Conservation (phyloP, 2,797 vertebrate genomes). For the Ctenopoma kingsleyae region DNA sequence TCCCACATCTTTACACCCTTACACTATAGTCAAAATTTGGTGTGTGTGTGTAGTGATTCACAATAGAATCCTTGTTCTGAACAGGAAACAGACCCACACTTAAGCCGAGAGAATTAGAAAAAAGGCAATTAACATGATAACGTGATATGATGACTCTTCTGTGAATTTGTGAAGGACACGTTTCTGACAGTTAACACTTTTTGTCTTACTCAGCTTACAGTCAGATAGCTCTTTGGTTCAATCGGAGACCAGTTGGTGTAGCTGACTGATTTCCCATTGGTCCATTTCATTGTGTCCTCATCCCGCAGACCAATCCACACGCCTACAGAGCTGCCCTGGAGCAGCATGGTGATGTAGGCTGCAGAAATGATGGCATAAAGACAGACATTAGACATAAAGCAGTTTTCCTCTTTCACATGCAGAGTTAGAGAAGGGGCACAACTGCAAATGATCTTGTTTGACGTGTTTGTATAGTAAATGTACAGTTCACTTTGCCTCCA, state of each 20-base stretch:
- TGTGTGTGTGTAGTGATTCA: not conserved
- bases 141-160: no score
- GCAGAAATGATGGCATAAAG: constrained; percentile 42
- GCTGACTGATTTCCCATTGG: constrained; percentile 81
- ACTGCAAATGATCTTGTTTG: not conserved
- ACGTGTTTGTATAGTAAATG: not conserved
- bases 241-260: constrained; percentile 94
- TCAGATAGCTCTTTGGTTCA: constrained; percentile 76
- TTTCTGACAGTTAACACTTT: not conserved
- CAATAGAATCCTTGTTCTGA: not conserved
- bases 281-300: constrained; percentile 86
- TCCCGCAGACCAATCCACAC: constrained; percentile 92
- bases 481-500: constrained; percentile 53
- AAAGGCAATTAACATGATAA: not conserved
- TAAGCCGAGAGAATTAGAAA: not conserved
- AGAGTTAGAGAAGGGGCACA: not conserved
- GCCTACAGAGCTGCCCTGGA: constrained; percentile 87
- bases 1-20: not conserved
- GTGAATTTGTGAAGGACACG: no score
- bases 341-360: constrained; percentile 96
- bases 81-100: not conserved
- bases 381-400: no score
- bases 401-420: no score
- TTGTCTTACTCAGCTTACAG: constrained; percentile 63
- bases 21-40: not conserved